Conservation (phyloP, 2,113 vertebrate genomes). For the Pterophyllum scalare region DNA sequence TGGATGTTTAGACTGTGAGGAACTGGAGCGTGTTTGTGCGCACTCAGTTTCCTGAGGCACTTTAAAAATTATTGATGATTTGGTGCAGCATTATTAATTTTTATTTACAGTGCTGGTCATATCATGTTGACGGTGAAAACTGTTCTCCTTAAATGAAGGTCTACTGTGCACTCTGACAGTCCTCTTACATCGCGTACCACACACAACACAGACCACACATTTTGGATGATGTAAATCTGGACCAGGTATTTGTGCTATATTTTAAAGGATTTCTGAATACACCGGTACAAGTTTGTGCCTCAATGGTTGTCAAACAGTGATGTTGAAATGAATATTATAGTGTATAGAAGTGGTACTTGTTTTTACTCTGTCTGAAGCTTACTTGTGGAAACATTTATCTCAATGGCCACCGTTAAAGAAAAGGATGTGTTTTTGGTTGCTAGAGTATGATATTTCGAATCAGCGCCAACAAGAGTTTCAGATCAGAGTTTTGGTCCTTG, state of each 20-base stretch:
- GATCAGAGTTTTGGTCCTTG: conserved; percentile 19
- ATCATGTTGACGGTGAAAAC: conserved; percentile 29
- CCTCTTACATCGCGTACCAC: conserved; percentile 27
- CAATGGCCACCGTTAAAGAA: not conserved
- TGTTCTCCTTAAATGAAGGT: conserved; percentile 19
- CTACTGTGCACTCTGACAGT: conserved; percentile 11
- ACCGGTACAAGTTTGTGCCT: conserved; percentile 16
- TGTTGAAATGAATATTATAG: conserved; percentile 4
- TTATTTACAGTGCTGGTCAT: conserved; percentile 63
- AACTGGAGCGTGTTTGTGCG: conserved; percentile 46
- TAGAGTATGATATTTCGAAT: conserved; percentile 11
- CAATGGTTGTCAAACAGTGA: conserved; percentile 1
- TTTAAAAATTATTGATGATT: conserved; percentile 34
- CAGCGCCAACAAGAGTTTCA: conserved; percentile 16
- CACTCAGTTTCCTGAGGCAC: conserved; percentile 51
- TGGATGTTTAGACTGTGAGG: conserved; percentile 49
- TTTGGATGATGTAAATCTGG: conserved; percentile 1
- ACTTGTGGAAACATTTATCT: conserved; percentile 20
- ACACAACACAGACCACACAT: conserved; percentile 41
- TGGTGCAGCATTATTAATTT: conserved; percentile 48
- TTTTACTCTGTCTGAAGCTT: not conserved
- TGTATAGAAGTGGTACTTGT: conserved; percentile 11
- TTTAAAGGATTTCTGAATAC: conserved; percentile 10
- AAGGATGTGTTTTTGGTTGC: conserved; percentile 22
- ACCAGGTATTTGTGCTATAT: conserved; percentile 16